Evolutionary conservation across 2,888 invertebrate genomes (phyloP), one percentile per base, ranked within the genome.

Genomic region (Caradrina kadenii): DNA sequence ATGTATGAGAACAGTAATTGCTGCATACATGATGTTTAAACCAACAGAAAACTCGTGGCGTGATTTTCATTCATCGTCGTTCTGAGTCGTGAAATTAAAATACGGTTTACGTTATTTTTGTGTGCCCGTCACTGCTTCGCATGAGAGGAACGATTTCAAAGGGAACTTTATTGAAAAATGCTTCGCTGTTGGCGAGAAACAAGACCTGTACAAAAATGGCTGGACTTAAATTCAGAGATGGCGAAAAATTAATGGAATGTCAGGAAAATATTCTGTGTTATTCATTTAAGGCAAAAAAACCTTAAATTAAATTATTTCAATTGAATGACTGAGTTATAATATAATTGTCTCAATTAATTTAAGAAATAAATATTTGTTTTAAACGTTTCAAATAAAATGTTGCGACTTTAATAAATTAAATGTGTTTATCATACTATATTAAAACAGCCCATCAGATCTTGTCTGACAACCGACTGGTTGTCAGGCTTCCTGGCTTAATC

Each of bases 1-100:
- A 80, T 78, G 80, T 82, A 83, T 84, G 83, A 82, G 76, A 76
- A 65, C 48, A 74, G 72, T 83, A 81, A 82, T 84, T 82, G 75
- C 78, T 69, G 61, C 63, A 61, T 68, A 55, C 73, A 62, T 66
- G 66, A 58, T 56, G 66, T 62, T 73, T 58, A 63, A 69, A 58
- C 75, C 59, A 64, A 39, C n/a, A n/a, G 15, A 70, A 67, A 72
- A 56, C 39, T 39, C 5, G 35, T 21, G 13, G 17, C 15, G 21
- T 61, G 52, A 22, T 64, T 62, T 70, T 7, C 35, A 62, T n/a
- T 42, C 70, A 17, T 22, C 42, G 68, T 49, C 69, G 26, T 26
- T 26, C n/a, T 39, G 49, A 64, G 48, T 49, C 42, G 48, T 49
- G 54, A 76, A 65, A 76, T 75, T 76, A 76, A 76, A 76, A 75